A percentile compares a stretch with the other conserved stretches of the same genome.
phyloP scores from a whole-genome alignment of 2,888 invertebrate species.

The Cantharis lateralis region DNA sequence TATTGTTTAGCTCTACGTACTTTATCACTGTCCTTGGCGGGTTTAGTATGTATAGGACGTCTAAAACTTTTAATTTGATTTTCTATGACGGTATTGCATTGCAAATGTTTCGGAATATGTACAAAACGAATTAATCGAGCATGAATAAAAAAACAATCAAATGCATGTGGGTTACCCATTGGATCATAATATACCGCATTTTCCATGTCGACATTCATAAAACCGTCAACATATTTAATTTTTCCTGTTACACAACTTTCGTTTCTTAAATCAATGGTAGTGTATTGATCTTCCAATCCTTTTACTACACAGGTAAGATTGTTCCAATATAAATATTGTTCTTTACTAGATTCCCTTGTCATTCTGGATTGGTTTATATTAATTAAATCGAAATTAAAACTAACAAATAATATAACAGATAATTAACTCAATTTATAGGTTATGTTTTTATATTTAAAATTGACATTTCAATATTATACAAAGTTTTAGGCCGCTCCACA shows the following conservation, averaged over 20 bases:
- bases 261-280: conserved; percentile 69
- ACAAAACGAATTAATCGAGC: conserved; percentile 70
- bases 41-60: conserved; percentile 29
- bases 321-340: conserved; percentile 28
- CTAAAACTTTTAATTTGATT: conserved; percentile 27
- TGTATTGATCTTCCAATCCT: conserved; percentile 64
- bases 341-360: conserved; percentile 9
- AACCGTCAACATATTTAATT: conserved; percentile 67
- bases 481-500: no score
- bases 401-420: no score
- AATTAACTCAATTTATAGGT: not conserved
- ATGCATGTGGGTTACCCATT: conserved; percentile 62
- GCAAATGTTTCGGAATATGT: conserved; percentile 63
- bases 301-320: conserved; percentile 59
- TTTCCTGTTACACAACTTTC: conserved; percentile 67
- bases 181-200: conserved; percentile 68
- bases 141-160: conserved; percentile 66
- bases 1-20: conserved; percentile 58
- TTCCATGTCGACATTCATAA: conserved; percentile 69
- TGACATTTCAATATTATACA: no score
- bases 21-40: conserved; percentile 59
- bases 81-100: conserved; percentile 40
- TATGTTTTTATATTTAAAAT: not conserved
- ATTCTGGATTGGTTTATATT: not conserved
- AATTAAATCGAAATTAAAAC: not conserved